Conservation (phyloP, 2,797 vertebrate species). For the Poeciliopsis turneri region DNA sequence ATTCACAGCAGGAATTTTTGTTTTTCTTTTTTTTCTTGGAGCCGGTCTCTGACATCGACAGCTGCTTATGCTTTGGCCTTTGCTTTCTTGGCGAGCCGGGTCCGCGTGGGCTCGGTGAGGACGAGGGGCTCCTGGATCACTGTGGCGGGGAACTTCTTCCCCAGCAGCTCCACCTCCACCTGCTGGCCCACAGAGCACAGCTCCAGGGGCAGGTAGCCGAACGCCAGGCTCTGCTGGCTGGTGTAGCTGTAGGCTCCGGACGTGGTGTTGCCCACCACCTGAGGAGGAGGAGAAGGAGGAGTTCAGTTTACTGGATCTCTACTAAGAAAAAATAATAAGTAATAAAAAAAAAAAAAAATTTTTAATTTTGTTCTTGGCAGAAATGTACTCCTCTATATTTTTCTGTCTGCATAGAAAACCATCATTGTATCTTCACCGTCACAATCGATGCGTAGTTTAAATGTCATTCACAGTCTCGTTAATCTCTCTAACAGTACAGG, state of each 20-base stretch:
- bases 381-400: too few relatives aligned
- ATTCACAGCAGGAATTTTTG: conserved; percentile 27
- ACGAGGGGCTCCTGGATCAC: conserved; percentile 90
- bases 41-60: background rate
- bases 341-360: too few relatives aligned
- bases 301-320: background rate
- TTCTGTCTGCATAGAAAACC: too few relatives aligned
- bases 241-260: conserved; percentile 94
- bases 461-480: too few relatives aligned
- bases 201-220: conserved; percentile 89
- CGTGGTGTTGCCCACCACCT: conserved; percentile 97
- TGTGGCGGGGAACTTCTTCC: conserved; percentile 85
- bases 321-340: background rate
- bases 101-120: conserved; percentile 89
- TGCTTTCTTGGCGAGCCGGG: conserved; percentile 84
- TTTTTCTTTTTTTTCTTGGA: background rate
- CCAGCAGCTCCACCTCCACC: conserved; percentile 92
- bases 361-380: too few relatives aligned
- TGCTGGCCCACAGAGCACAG: conserved; percentile 88
- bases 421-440: too few relatives aligned
- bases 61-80: conserved; percentile 65
- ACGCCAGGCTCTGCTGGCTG: conserved; percentile 89
- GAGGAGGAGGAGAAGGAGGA: conserved; percentile 26
- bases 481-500: too few relatives aligned
- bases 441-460: too few relatives aligned